Percentiles rank a stretch among this genome's conserved stretches.
Conservation (phyloP, 2,888 invertebrate species). For the Steromphala cineraria region DNA sequence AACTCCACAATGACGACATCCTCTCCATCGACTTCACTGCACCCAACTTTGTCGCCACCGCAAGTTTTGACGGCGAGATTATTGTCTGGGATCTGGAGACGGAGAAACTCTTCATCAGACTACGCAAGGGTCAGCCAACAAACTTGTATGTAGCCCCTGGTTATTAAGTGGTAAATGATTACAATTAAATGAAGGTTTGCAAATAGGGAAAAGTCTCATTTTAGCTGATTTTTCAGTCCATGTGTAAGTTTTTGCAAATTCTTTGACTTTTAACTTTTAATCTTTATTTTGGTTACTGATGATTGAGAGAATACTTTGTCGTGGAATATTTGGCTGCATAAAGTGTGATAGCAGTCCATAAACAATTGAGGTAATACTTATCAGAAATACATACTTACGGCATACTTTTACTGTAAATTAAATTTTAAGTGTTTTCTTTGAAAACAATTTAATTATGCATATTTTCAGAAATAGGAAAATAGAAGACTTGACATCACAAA, state of each 20-base stretch:
- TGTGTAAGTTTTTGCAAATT: no score
- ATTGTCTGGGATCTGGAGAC: conserved; percentile 74
- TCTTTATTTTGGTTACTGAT: not conserved
- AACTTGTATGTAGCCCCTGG: conserved; percentile 54
- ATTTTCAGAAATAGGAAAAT: conserved; percentile 25
- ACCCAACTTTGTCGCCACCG: conserved; percentile 83
- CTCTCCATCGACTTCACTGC: conserved; percentile 67
- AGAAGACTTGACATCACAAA: conserved; percentile 19
- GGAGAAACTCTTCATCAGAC: conserved; percentile 66
- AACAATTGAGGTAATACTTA: no score
- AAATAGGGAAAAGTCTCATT: no score
- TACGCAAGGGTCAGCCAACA: conserved; percentile 63
- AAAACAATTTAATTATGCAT: no score
- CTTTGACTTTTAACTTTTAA: no score
- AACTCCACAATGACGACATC: conserved; percentile 74
- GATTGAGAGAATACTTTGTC: no score
- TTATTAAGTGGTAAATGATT: no score
- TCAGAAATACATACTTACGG: no score
- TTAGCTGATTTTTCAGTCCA: no score
- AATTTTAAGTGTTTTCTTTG: not conserved
- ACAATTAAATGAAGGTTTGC: no score
- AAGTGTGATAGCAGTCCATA: no score
- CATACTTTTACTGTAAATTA: not conserved
- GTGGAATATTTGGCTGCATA: no score
- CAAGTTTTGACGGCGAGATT: conserved; percentile 73